Evolutionary conservation across 92 coral and sea anemone species (phyloP), one percentile per base, ranked within the genome.

Genomic region (Pocillopora grandis): DNA sequence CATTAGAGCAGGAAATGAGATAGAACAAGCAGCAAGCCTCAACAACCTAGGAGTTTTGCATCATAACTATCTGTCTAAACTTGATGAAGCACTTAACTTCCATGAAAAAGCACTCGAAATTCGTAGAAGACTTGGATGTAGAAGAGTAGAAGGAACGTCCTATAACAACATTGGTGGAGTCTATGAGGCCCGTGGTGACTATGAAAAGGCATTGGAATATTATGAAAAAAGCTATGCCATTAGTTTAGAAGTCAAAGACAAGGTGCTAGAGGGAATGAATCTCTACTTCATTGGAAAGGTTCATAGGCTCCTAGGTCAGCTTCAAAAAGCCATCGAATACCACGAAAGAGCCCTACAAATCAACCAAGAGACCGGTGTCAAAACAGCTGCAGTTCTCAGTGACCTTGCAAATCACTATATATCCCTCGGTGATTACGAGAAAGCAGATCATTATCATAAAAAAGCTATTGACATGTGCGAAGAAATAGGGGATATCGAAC

Each of bases 161-260:
- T 76, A 58, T 59, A n/a, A 20, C 37, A 76, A 76, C 80, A 31
- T 76, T 12, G 80, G 80, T 59, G 80, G 80, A 59, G 68, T 76
- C 52, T 76, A 58, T 60, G 36, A 76, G 42, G 80, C 68, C 56
- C 69, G 56, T 15, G 80, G 80, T 0, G 75, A 71, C 15, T 71
- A 71, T 14, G 21, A 71, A 71, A 71, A 71, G 57, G 75, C 75
- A 15, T 56, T 71, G 21, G 58, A 71, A 17, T 71, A 58, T 76
- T 59, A 76, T 67, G 19, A 23, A 12, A 59, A 76, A 15, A 76
- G 80, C 33, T 56, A 23, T 6, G 27, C 2, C 13, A 14, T 76
- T 64, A 20, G 67, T 76, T 19, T 58, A n/a, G 80, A 76, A 27
- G 23, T 60, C 35, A 21, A 42, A 14, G 62, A 59, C 80, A 36